phyloP scores from a whole-genome alignment of 2,888 invertebrate species.

The Pseudoips prasinana region DNA sequence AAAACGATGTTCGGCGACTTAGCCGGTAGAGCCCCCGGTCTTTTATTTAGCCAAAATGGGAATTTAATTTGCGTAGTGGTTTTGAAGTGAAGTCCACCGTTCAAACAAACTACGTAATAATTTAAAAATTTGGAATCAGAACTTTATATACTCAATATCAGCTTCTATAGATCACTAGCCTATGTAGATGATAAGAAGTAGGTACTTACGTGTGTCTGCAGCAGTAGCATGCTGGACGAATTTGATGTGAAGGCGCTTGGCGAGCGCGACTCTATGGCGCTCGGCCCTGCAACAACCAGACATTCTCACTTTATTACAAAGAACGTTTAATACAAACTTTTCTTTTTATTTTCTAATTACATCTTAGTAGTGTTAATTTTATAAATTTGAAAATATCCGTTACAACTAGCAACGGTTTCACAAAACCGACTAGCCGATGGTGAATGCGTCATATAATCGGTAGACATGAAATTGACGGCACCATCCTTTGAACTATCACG shows the following conservation, averaged over 20 bases:
- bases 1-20: too few relatives aligned
- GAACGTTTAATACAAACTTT: slow-evolving; percentile 4
- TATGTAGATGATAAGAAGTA: neutral
- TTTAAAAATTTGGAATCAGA: too few relatives aligned
- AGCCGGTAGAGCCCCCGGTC: too few relatives aligned
- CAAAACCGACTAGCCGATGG: slow-evolving; percentile 39
- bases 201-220: slow-evolving; percentile 92
- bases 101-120: too few relatives aligned
- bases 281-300: slow-evolving; percentile 77
- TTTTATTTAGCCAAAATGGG: too few relatives aligned
- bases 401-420: slow-evolving; percentile 26
- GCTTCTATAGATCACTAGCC: too few relatives aligned
- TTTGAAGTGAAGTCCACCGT: too few relatives aligned
- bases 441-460: slow-evolving; percentile 53
- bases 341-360: neutral
- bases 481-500: slow-evolving; percentile 82
- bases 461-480: slow-evolving; percentile 58
- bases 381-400: slow-evolving; percentile 5
- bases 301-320: slow-evolving; percentile 33
- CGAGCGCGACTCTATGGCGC: slow-evolving; percentile 80
- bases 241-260: slow-evolving; percentile 81
- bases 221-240: slow-evolving; percentile 95
- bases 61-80: too few relatives aligned
- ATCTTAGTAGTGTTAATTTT: neutral
- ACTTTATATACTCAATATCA: too few relatives aligned